A percentile compares a stretch with the other conserved stretches of the same genome.
Evolutionary conservation across 2,113 vertebrate species (phyloP).

Genomic region (Montifringilla adamsi): DNA sequence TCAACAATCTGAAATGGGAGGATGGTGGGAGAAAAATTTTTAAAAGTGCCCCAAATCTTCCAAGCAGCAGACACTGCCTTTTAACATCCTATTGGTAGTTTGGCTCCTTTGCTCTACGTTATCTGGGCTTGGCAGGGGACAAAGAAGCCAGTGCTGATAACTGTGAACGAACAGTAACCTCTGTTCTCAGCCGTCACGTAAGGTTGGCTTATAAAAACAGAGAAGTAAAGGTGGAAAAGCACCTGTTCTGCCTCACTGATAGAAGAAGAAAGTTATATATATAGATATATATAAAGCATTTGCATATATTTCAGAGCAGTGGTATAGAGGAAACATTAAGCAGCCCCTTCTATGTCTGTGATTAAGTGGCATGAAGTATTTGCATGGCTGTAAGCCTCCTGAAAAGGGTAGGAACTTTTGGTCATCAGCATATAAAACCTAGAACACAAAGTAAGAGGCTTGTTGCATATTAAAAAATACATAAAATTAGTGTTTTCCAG

Average conservation of each 20-base stretch:
- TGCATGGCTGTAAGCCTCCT: background rate
- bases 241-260: background rate
- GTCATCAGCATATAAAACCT: background rate
- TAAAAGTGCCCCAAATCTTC: background rate
- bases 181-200: background rate
- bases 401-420: background rate
- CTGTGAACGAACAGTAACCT: background rate
- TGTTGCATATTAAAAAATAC: background rate
- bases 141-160: background rate
- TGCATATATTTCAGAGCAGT: background rate
- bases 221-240: background rate
- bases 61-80: background rate
- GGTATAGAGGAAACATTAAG: background rate
- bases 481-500: background rate
- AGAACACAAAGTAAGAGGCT: background rate
- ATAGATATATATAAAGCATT: background rate
- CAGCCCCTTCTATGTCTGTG: background rate
- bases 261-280: background rate
- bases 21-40: background rate
- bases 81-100: background rate
- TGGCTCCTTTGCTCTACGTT: background rate
- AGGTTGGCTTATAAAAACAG: background rate
- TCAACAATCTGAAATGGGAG: background rate
- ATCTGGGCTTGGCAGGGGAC: background rate
- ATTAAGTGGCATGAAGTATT: background rate